Evolutionary conservation across 2,113 vertebrate species (phyloP).

Genomic region (Odobenus rosmarus): DNA sequence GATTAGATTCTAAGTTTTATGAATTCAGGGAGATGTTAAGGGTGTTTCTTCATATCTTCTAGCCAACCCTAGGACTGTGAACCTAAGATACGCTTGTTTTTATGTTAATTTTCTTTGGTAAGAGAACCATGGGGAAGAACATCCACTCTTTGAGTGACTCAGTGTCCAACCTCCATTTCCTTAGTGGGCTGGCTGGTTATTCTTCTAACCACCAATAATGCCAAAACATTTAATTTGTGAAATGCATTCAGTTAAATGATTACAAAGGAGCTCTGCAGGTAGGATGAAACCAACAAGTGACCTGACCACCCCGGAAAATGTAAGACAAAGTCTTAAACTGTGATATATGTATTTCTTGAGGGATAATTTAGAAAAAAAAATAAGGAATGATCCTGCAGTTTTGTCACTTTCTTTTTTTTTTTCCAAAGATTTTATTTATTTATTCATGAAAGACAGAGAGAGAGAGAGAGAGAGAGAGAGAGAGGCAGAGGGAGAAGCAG

Average conservation of each 20-base stretch:
- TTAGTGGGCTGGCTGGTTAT: background rate
- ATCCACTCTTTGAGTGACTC: background rate
- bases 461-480: too few species aligned
- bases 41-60: background rate
- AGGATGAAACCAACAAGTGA: background rate
- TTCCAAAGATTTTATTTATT: too few species aligned
- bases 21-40: background rate
- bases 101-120: background rate
- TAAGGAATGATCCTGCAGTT: background rate
- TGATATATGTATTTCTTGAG: background rate
- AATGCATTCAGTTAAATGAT: background rate
- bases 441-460: too few species aligned
- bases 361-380: background rate
- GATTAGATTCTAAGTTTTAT: background rate
- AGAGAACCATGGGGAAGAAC: background rate
- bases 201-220: background rate
- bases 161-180: background rate
- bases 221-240: background rate
- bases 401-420: background rate
- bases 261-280: constrained; percentile 4
- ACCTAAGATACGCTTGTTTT: background rate
- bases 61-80: background rate
- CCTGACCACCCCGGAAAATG: background rate
- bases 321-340: background rate
- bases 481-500: too few species aligned